These are phyloP conservation scores for Octomys mimax DNA, from an alignment of 2,797 vertebrate species.

Conservation along the genomic window DNA sequence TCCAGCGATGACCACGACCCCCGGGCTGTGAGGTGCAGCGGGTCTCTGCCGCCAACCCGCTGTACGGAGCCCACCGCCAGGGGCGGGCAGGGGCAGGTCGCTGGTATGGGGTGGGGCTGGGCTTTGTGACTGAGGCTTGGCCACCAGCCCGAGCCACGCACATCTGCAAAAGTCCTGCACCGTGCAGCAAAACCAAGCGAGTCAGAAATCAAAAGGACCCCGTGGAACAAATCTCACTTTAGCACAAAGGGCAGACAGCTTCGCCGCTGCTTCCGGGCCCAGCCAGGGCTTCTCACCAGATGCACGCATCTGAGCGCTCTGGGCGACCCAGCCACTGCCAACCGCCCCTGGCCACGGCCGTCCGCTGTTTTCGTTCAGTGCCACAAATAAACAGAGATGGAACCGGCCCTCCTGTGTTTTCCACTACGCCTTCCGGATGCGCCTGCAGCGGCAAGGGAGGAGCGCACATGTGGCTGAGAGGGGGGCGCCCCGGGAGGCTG, in stretches of 20 bases:
- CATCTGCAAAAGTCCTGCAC: conserved; percentile 76
- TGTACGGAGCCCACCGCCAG: conserved; percentile 70
- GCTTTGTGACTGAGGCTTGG: neutral
- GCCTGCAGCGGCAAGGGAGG: neutral
- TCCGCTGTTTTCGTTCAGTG: conserved; percentile 84
- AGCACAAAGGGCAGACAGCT: conserved; percentile 11
- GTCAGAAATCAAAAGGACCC: conserved; percentile 28
- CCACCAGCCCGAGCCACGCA: neutral
- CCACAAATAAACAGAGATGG: conserved; percentile 88
- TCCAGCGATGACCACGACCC: neutral
- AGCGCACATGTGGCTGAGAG: neutral
- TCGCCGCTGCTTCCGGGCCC: conserved; percentile 42
- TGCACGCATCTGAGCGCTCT: conserved; percentile 56
- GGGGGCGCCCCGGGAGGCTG: neutral
- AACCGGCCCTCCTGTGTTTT: conserved; percentile 64
- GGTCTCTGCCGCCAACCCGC: conserved; percentile 3
- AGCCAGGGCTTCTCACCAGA: neutral
- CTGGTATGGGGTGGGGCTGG: neutral
- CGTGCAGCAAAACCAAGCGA: conserved; percentile 64
- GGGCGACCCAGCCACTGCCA: conserved; percentile 71
- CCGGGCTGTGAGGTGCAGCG: conserved; percentile 78
- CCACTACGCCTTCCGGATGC: rapidly evolving
- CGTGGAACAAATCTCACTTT: conserved; percentile 68
- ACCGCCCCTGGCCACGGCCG: conserved; percentile 70
- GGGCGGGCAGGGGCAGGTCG: neutral